Evolutionary conservation across 2,113 vertebrate species (phyloP), one percentile per base, ranked within the genome.

Genomic region (Romanogobio albipinnatus): DNA sequence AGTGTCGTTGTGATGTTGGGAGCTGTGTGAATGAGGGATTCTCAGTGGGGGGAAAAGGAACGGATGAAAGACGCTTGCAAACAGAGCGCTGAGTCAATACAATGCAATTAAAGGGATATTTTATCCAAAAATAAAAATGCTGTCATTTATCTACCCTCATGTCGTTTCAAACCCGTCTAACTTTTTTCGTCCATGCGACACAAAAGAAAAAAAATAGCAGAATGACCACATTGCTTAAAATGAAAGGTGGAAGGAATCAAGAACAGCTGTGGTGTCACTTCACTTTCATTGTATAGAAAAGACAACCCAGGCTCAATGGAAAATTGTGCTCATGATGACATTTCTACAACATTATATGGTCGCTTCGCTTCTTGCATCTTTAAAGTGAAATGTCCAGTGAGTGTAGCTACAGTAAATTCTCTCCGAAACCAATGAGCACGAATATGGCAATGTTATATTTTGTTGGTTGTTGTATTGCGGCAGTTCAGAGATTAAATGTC

Each of bases 1-100:
- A 33, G 49, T n/a, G 19, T 39, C 19, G 61, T 68, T 68, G 81
- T 71, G 66, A 70, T 4, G 66, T 33, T 82, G 81, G 66, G 81
- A 71, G 45, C 43, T 62, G 36, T 62, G 77, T 64, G 24, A 51
- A 81, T 33, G 24, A 81, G 24, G 19, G 45, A 68, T 81, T 47
- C 45, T 82, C 64, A 82, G 49, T n/a, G 22, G 53, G 19, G 17
- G 3, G 8, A 53, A 43, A 74, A 26, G 59, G 14, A 62, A 26
- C 14, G 26, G 49, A 58, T 58, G 22, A 82, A 82, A 59, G 51
- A 78, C 11, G 22, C 17, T 10, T 10, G 26, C 19, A 39, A 71
- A 82, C 64, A 71, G 14, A n/a, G 45, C 4, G 10, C 10, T 14
- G 9, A 79, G 43, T 62, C 61, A 68, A 81, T 51, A 51, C 61